Conservation (phyloP, 2,888 invertebrate genomes). For the Protodeltote pygarga region DNA sequence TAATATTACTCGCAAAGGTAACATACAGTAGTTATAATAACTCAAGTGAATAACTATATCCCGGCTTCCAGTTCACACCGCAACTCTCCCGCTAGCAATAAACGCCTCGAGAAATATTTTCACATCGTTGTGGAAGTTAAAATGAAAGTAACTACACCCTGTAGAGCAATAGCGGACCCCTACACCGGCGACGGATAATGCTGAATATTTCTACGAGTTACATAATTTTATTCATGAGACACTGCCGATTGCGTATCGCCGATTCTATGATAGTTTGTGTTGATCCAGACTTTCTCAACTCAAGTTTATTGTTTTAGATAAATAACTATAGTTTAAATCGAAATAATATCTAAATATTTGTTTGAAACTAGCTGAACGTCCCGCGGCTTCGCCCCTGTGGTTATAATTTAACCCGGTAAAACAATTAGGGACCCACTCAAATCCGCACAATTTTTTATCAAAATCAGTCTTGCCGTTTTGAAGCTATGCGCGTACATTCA, state of each 20-base stretch:
- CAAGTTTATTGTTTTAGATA: conserved; percentile 29
- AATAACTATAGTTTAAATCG: no score
- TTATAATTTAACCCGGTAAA: no score
- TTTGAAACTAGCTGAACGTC: no score
- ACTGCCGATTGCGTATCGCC: conserved; percentile 65
- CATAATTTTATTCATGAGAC: conserved; percentile 82
- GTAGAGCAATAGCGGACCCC: conserved; percentile 75
- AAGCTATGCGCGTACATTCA: no score
- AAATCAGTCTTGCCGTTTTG: no score
- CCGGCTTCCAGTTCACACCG: conserved; percentile 54
- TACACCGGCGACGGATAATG: conserved; percentile 72
- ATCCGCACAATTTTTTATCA: no score
- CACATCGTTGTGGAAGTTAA: conserved; percentile 85
- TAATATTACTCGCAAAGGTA: conserved; percentile 42
- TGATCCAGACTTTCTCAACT: conserved; percentile 38
- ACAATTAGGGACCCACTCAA: no score
- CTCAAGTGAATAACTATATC: conserved; percentile 55
- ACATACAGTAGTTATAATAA: conserved; percentile 52
- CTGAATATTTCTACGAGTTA: conserved; percentile 76
- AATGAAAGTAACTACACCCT: conserved; percentile 84
- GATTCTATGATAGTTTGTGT: conserved; percentile 61
- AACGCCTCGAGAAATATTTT: conserved; percentile 83
- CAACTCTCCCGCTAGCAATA: conserved; percentile 80
- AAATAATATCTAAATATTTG: no score
- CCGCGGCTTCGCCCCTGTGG: no score